Evolutionary conservation across 2,888 invertebrate genomes (phyloP).

Genomic region (Lissonota sp.): DNA sequence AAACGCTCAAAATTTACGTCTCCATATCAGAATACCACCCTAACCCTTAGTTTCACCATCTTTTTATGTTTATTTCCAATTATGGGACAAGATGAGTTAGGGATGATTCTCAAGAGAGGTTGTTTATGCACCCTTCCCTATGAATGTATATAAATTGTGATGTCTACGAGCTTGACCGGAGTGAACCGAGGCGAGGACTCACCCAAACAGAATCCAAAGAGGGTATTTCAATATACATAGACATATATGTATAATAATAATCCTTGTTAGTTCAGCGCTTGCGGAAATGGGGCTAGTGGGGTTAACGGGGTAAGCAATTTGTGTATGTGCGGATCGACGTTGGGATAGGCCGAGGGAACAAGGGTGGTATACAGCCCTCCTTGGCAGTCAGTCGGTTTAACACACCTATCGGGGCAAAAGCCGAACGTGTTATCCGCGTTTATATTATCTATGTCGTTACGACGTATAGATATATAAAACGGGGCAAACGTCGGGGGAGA

Average conservation of each 20-base stretch:
- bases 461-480: not conserved
- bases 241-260: not conserved
- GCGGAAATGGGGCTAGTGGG: constrained; percentile 40
- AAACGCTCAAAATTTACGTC: too few relatives aligned
- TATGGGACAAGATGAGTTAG: too few relatives aligned
- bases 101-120: not conserved
- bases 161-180: constrained; percentile 45
- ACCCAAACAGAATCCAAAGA: constrained; percentile 32
- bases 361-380: constrained; percentile 9
- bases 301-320: not conserved
- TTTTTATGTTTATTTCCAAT: too few relatives aligned
- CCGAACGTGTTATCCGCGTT: constrained; percentile 34
- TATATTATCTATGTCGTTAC: not conserved
- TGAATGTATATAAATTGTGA: constrained; percentile 5
- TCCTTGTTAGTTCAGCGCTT: constrained; percentile 1
- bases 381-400: constrained; percentile 12
- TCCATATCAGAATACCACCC: not conserved
- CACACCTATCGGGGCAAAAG: constrained; percentile 48
- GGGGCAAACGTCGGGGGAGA: not conserved
- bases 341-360: constrained; percentile 14
- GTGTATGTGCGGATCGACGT: not conserved
- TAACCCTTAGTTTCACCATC: not conserved
- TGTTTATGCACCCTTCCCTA: not conserved
- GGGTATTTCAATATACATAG: not conserved
- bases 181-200: constrained; percentile 46